Base-by-base conservation (phyloP, 92 coral and sea anemone genomes). In the Chrysogorgia sp. region DNA sequence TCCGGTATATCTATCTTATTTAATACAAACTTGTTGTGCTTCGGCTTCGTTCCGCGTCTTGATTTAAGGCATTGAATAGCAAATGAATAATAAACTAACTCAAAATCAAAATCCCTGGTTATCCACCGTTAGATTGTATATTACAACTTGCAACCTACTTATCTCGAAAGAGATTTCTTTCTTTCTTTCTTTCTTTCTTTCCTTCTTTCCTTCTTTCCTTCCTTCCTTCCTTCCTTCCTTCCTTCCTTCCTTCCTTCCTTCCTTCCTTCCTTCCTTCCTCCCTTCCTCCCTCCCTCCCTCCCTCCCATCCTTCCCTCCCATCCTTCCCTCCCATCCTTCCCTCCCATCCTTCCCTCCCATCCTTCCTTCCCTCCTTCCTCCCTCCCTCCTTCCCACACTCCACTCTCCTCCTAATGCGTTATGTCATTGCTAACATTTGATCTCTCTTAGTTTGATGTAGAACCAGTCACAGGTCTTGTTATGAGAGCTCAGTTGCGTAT, bases 391-490 rank as follows among this genome's bases (percentile, higher is more conserved):
- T 48, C 32, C 24, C 47, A n/a, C 24, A 10, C 58, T 33, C 32
- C 3, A 22, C 15, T 55, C 21, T 25, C 22, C 47, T 26, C 64
- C 50, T 10, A 30, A 45, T 1, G 14, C 4, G 15, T n/a, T n/a
- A n/a, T 23, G 14, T 19, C 64, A 14, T 58, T 19, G 12, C 2
- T 8, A 17, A 9, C 14, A 32, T 52, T 19, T 26, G 50, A 2
- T 52, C 29, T 49, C 21, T 66, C 47, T 13, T 32, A 93, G 98
- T n/a, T 82, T 23, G 96, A 88, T 52, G 77, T 96, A 19, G 99
- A 96, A 53, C 96, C 99, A 0, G 71, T 91, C 25, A 86, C 91
- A 0, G 99, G 99, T 25, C 28, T 58, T 1, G 84, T 90, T 9
- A 77, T 90, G 89, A 80, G 79, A 3, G 79, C 84, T n/a, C 82